These are phyloP conservation scores for Adineta ricciae DNA, from an alignment of 2,888 invertebrate genomes.

Conservation along the genomic window DNA sequence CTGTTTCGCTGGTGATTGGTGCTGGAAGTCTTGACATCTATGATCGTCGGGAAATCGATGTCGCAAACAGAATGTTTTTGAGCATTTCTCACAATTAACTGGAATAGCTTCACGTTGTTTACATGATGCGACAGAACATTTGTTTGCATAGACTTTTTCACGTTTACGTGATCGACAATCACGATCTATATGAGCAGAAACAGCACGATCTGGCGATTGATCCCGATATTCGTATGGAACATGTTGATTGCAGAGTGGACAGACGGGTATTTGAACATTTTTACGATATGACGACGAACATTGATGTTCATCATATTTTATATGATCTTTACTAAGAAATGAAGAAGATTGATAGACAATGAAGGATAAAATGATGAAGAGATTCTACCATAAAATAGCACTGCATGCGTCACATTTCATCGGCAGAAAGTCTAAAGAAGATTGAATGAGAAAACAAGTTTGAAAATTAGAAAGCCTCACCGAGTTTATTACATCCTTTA, in stretches of 20 bases:
- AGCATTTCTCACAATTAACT: slow-evolving; percentile 64
- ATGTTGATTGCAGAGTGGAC: slow-evolving; percentile 78
- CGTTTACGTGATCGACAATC: slow-evolving; percentile 64
- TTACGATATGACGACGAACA: slow-evolving; percentile 68
- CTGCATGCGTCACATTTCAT: slow-evolving; percentile 71
- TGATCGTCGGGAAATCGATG: slow-evolving; percentile 66
- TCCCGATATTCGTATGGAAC: slow-evolving; percentile 67
- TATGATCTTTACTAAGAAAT: slow-evolving; percentile 67
- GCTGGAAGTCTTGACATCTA: slow-evolving; percentile 41
- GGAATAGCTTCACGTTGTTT: slow-evolving; percentile 71
- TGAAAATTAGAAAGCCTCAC: slow-evolving; percentile 53
- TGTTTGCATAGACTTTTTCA: slow-evolving; percentile 68
- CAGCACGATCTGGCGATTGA: slow-evolving; percentile 72
- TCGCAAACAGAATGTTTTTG: slow-evolving; percentile 72
- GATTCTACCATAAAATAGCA: slow-evolving; percentile 69
- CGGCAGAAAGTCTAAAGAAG: background rate
- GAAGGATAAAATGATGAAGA: slow-evolving; percentile 15
- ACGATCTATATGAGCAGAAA: slow-evolving; percentile 79
- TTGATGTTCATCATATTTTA: slow-evolving; percentile 66
- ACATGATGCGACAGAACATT: slow-evolving; percentile 73
- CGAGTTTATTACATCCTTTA: slow-evolving; percentile 69
- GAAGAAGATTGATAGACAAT: slow-evolving; percentile 27
- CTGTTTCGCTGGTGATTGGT: background rate
- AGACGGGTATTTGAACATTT: slow-evolving; percentile 84
- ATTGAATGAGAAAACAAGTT: slow-evolving; percentile 40